A percentile compares a stretch with the other conserved stretches of the same genome.
phyloP scores from a whole-genome alignment of 2,888 invertebrate species.

The Sinohyriopsis cumingii region DNA sequence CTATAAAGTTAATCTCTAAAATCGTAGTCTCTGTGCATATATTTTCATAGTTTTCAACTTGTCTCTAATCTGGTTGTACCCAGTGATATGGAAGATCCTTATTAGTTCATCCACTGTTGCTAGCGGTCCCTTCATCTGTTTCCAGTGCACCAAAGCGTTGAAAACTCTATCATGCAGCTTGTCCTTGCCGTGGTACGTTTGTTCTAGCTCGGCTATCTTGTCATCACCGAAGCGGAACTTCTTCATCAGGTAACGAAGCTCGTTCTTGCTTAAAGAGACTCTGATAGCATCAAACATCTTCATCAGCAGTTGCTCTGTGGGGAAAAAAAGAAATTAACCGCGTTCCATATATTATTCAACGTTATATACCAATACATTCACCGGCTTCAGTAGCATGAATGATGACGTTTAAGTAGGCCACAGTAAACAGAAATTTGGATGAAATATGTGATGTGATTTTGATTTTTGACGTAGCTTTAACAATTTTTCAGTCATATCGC shows the following conservation, averaged over 20 bases:
- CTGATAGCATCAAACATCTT: constrained; percentile 63
- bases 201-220: constrained; percentile 63
- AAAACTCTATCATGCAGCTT: constrained; percentile 59
- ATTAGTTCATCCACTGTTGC: constrained; percentile 66
- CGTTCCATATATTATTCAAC: neutral
- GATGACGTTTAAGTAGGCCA: neutral
- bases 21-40: constrained; percentile 53
- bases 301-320: constrained; percentile 60
- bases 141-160: constrained; percentile 61
- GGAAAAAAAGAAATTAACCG: constrained; percentile 8
- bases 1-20: constrained; percentile 22
- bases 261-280: constrained; percentile 60
- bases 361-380: neutral
- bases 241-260: constrained; percentile 63
- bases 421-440: too few species aligned
- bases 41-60: constrained; percentile 59
- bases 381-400: neutral
- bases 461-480: too few species aligned
- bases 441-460: too few species aligned
- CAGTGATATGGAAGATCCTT: constrained; percentile 64
- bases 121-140: constrained; percentile 49
- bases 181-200: constrained; percentile 62
- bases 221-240: constrained; percentile 65
- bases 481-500: too few species aligned
- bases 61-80: constrained; percentile 52